These are phyloP conservation scores for Ectemnius cavifrons DNA, from an alignment of 2,888 invertebrate genomes.

Conservation along the genomic window DNA sequence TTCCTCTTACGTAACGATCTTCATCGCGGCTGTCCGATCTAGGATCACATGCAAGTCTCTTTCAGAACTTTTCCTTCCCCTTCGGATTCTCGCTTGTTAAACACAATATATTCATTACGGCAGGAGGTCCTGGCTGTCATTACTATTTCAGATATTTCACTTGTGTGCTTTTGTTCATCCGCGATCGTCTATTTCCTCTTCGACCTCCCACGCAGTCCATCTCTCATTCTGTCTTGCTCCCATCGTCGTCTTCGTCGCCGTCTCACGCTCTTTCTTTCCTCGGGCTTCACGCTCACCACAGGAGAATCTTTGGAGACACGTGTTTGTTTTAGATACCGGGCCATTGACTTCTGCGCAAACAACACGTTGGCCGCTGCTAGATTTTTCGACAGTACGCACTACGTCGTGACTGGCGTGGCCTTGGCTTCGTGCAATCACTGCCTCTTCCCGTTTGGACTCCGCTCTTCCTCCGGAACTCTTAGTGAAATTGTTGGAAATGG, in stretches of 20 bases:
- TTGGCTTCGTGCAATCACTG: constrained; percentile 28
- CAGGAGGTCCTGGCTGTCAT: neutral
- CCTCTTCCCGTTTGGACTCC: constrained; percentile 8
- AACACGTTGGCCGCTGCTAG: constrained; percentile 43
- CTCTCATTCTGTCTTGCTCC: neutral
- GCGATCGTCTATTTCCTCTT: constrained; percentile 46
- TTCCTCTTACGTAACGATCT: neutral
- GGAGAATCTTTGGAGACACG: constrained; percentile 63
- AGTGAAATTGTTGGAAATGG: neutral
- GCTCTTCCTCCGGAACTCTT: constrained; percentile 8
- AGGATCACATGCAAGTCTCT: too few species aligned
- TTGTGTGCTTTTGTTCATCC: constrained; percentile 33
- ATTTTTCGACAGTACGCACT: constrained; percentile 42
- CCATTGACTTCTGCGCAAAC: constrained; percentile 72
- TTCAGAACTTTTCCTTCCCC: too few species aligned
- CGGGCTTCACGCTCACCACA: constrained; percentile 33
- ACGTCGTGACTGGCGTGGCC: constrained; percentile 3
- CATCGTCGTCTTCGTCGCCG: constrained; percentile 2
- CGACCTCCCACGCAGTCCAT: constrained; percentile 36
- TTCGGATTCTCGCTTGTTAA: too few species aligned
- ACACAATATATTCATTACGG: neutral
- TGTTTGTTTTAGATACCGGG: constrained; percentile 76
- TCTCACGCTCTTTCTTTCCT: constrained; percentile 41
- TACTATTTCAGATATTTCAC: constrained; percentile 34
- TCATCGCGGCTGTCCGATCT: too few species aligned